Evolutionary conservation across 1,140 invertebrate genomes (phyloP).

Genomic region (Diabrotica undecimpunctata): DNA sequence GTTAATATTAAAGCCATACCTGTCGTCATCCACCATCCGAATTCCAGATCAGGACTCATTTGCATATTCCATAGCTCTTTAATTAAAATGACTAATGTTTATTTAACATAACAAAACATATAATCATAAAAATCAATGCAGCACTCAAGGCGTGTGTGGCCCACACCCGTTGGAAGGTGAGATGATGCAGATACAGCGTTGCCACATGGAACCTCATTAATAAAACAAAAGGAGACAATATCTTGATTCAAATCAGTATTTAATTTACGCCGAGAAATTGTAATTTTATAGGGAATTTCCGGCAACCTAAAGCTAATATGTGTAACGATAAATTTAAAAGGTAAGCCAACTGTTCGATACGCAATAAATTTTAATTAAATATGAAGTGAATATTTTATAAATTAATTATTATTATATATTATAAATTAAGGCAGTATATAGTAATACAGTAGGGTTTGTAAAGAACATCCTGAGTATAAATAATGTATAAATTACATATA

Average conservation of each 20-base stretch:
- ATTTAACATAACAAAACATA: constrained; percentile 43
- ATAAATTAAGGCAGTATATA: too few relatives aligned
- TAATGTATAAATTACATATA: too few relatives aligned
- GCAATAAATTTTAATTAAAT: too few relatives aligned
- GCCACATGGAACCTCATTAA: not conserved
- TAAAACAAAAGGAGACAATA: constrained; percentile 1
- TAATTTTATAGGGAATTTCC: not conserved
- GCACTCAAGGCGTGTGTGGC: constrained; percentile 31
- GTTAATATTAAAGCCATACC: not conserved
- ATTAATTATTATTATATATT: too few relatives aligned
- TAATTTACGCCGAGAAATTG: not conserved
- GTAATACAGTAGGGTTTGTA: too few relatives aligned
- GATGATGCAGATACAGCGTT: constrained; percentile 10
- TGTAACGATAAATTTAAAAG: too few relatives aligned
- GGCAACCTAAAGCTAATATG: too few relatives aligned
- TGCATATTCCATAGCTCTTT: constrained; percentile 38
- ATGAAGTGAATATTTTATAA: too few relatives aligned
- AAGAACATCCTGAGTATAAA: too few relatives aligned
- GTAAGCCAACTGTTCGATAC: too few relatives aligned
- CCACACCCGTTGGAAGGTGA: constrained; percentile 24
- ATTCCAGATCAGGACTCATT: constrained; percentile 36
- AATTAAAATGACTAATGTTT: constrained; percentile 43
- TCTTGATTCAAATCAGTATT: not conserved
- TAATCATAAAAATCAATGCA: constrained; percentile 39
- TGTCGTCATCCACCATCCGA: constrained; percentile 28